These are phyloP conservation scores for Mellilla xanthometata DNA, from an alignment of 2,888 invertebrate genomes.

Conservation along the genomic window DNA sequence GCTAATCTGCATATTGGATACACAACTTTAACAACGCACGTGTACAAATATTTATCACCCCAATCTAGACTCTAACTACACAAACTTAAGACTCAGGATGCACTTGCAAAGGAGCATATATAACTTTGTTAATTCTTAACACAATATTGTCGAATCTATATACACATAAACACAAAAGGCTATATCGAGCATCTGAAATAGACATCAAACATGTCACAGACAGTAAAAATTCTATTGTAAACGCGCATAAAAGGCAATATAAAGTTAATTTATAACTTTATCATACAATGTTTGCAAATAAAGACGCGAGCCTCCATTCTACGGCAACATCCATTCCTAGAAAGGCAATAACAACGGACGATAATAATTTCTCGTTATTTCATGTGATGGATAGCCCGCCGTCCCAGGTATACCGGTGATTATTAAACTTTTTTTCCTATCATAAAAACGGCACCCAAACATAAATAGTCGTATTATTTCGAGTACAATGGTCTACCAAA, in stretches of 20 bases:
- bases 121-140: conserved; percentile 17
- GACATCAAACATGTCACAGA: conserved; percentile 28
- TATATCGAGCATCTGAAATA: conserved; percentile 32
- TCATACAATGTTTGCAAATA: conserved; percentile 73
- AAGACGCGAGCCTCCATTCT: conserved; percentile 59
- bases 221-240: conserved; percentile 31
- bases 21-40: conserved; percentile 45
- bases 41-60: conserved; percentile 28
- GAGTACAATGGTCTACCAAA: conserved; percentile 63
- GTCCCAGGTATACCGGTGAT: conserved; percentile 68
- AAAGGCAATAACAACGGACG: conserved; percentile 58
- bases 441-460: conserved; percentile 68
- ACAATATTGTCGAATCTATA: conserved; percentile 30
- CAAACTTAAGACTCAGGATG: conserved; percentile 29
- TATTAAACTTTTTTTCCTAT: conserved; percentile 47
- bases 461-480: conserved; percentile 74
- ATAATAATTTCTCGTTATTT: conserved; percentile 70
- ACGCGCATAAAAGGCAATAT: conserved; percentile 31
- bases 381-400: conserved; percentile 68
- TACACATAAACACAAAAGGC: conserved; percentile 28
- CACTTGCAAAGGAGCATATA: conserved; percentile 3
- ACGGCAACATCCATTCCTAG: conserved; percentile 49
- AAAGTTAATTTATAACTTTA: conserved; percentile 37
- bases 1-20: conserved; percentile 74
- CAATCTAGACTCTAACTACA: conserved; percentile 33